Evolutionary conservation across 2,113 vertebrate genomes (phyloP).

Genomic region (Spheniscus mendiculus): DNA sequence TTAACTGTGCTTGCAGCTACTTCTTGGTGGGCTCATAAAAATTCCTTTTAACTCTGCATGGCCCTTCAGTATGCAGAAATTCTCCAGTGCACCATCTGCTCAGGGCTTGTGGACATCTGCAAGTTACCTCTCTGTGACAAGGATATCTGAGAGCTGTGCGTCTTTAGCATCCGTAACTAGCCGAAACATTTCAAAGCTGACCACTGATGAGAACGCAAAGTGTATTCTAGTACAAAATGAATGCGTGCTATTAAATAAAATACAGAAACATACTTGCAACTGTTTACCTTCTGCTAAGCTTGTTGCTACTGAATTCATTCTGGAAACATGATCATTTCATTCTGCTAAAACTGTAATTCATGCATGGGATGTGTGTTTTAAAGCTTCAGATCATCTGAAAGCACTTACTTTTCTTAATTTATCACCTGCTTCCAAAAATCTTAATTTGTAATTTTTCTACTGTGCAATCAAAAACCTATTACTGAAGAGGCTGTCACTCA

Average conservation of each 20-base stretch:
- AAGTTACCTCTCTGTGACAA: constrained; percentile 26
- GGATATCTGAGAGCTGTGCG: not conserved
- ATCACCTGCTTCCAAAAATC: not conserved
- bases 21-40: constrained; percentile 56
- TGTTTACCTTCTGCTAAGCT: not conserved
- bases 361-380: not conserved
- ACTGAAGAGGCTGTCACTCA: not conserved
- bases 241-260: not conserved
- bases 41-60: constrained; percentile 18
- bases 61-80: constrained; percentile 29
- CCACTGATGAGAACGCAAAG: not conserved
- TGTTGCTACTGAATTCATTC: not conserved
- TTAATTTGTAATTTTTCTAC: not conserved
- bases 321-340: not conserved
- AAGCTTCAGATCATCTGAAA: not conserved
- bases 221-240: not conserved
- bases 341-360: not conserved
- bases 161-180: not conserved
- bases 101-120: constrained; percentile 26
- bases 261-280: not conserved
- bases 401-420: not conserved
- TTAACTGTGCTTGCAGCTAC: constrained; percentile 43
- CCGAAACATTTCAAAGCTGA: not conserved
- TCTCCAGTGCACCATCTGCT: constrained; percentile 51
- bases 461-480: not conserved